Evolutionary conservation across 2,888 invertebrate species (phyloP), one percentile per base, ranked within the genome.

Genomic region (Watsonalla binaria): DNA sequence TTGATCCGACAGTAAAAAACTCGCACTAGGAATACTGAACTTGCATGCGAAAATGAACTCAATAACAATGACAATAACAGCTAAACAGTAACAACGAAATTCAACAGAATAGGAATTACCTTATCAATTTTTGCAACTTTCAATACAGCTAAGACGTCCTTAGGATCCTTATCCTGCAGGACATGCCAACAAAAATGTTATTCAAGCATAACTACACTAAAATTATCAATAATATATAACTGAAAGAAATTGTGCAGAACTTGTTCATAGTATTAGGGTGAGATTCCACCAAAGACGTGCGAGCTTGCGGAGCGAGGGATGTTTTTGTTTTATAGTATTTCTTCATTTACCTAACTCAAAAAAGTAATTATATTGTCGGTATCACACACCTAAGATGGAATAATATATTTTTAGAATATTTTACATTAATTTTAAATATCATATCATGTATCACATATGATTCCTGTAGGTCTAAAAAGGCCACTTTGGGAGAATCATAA

Each of bases 81-180:
- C 45, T 50, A 53, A 51, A 46, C n/a, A n/a, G n/a, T n/a, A 4
- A 24, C 24, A 24, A 24, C 24, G 24, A 24, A 24, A 57, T 59
- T 62, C 63, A 52, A 54, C 50, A 55, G 55, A 56, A 15, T 15
- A 59, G 63, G 63, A 61, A 65, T 85, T 86, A 91, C 91, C 91
- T 91, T 90, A 51, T 86, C 84, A 63, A 90, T 82, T 79, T 90
- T 87, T 72, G 92, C 91, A 84, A 92, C 86, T 90, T 92, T 92
- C 84, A 92, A 86, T 54, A 92, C 90, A 65, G 92, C 92, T 70
- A 92, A 80, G 63, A 91, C 82, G 77, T 92, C 91, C 83, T 90
- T 91, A 80, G 82, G 74, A 69, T 90, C 86, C 66, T 82, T 83
- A 61, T 88, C 90, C 88, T 90, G 81, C 82, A 81, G 75, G 79